Base-by-base conservation (phyloP, 2,113 vertebrate species). In the Phrynocephalus versicolor region DNA sequence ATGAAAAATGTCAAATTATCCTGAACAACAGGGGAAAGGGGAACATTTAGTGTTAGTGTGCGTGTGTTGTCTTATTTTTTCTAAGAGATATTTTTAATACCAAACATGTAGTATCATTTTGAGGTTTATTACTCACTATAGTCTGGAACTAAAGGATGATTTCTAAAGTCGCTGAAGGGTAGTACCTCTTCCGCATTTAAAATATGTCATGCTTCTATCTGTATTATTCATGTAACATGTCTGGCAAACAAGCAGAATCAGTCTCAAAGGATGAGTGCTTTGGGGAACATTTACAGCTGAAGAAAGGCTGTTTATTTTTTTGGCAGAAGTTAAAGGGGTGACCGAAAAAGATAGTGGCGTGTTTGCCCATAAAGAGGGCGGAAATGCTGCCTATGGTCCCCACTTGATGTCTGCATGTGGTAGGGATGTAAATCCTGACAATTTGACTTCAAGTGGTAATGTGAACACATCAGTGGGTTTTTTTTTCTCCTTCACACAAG, bases 1-100 rank as follows among this genome's bases (percentile, higher is more conserved):
- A 79, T 10, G 9, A 58, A 85, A 82, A 79, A 65, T 82, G 16
- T 2, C 19, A 86, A 77, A 84, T 87, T 89, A 82, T 51, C 3
- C 0, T 37, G 81, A 86, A 78, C 23, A 88, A 6, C 30, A 37
- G 23, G 2, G 14, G 8, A 1, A 5, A 84, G 71, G 0, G 37
- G 23, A 14, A 73, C 57, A 21, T n/a, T 72, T 62, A 35, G 67
- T 45, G 69, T 64, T 80, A 6, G 5, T 51, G n/a, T n/a, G n/a
- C n/a, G n/a, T 51, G 45, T 51, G 45, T 51, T 51, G 45, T 51
- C 5, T 51, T 51, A 10, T 51, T 10, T 51, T 30, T 80, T 27
- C 51, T 30, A 58, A 73, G 57, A 51, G 57, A 41, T 73, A n/a
- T 27, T 55, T 85, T 70, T 78, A 33, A 70, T 41, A 45, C 70